Conservation (phyloP, 2,113 vertebrate species). For the Litocranius walleri region DNA sequence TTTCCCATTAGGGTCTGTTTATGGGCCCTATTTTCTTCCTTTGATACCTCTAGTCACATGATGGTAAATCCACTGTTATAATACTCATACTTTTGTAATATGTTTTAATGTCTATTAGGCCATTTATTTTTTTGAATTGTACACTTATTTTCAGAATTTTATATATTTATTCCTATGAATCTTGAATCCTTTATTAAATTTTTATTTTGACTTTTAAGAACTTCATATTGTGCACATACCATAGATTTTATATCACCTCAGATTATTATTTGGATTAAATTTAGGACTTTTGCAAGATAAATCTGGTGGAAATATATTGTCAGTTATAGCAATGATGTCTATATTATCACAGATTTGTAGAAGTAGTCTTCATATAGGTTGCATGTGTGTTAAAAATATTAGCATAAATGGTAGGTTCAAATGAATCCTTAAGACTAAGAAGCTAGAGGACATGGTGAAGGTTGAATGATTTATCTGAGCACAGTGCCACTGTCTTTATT, state of each 20-base stretch:
- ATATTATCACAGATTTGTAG: conserved; percentile 9
- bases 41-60: not conserved
- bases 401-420: conserved; percentile 21
- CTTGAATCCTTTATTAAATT: not conserved
- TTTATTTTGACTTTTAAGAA: not conserved
- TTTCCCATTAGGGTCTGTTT: not conserved
- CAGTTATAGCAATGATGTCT: not conserved
- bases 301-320: not conserved
- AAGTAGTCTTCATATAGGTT: not conserved
- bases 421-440: conserved; percentile 17
- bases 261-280: not conserved
- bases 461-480: conserved; percentile 54
- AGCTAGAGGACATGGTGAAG: not conserved
- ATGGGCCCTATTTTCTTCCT: not conserved
- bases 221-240: not conserved
- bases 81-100: not conserved
- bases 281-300: not conserved
- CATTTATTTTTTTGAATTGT: not conserved
- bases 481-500: not conserved
- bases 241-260: not conserved
- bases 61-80: not conserved
- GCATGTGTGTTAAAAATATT: not conserved
- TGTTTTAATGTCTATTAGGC: not conserved
- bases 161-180: not conserved
- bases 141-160: not conserved